Percentiles rank a stretch among this genome's conserved stretches.
phyloP scores from a whole-genome alignment of 2,888 invertebrate species.

The Eremobia ochroleuca region DNA sequence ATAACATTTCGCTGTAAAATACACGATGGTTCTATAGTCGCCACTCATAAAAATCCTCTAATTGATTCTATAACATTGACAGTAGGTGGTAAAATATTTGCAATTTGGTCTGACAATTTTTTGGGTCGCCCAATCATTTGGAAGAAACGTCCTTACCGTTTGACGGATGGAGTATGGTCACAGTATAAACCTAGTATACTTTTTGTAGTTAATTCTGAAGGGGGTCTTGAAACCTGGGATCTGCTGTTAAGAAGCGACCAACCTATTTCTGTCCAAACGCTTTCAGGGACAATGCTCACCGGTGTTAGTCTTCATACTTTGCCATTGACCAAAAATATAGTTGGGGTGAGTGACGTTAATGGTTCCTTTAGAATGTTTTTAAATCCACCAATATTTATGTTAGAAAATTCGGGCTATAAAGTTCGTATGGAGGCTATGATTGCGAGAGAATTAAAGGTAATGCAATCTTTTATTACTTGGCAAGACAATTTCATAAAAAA shows the following conservation, averaged over 20 bases:
- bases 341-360: conserved; percentile 93
- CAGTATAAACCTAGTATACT: conserved; percentile 93
- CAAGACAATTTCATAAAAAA: conserved; percentile 91
- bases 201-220: conserved; percentile 93
- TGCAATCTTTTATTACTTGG: conserved; percentile 90
- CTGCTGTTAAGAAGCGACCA: conserved; percentile 93
- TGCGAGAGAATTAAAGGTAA: conserved; percentile 89
- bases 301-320: conserved; percentile 91
- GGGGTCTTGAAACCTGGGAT: conserved; percentile 96
- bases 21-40: conserved; percentile 94
- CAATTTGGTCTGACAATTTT: conserved; percentile 94
- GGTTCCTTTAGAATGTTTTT: conserved; percentile 93
- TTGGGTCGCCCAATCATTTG: conserved; percentile 92
- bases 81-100: conserved; percentile 94
- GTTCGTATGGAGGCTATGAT: conserved; percentile 86
- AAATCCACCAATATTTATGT: conserved; percentile 90
- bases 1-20: conserved; percentile 88
- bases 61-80: conserved; percentile 92
- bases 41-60: conserved; percentile 92
- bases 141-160: conserved; percentile 91
- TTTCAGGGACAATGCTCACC: conserved; percentile 93
- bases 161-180: conserved; percentile 94
- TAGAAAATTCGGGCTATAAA: conserved; percentile 83
- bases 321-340: conserved; percentile 90
- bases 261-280: conserved; percentile 92